Evolutionary conservation across 2,888 invertebrate genomes (phyloP).

Genomic region (Fragum whitleyi): DNA sequence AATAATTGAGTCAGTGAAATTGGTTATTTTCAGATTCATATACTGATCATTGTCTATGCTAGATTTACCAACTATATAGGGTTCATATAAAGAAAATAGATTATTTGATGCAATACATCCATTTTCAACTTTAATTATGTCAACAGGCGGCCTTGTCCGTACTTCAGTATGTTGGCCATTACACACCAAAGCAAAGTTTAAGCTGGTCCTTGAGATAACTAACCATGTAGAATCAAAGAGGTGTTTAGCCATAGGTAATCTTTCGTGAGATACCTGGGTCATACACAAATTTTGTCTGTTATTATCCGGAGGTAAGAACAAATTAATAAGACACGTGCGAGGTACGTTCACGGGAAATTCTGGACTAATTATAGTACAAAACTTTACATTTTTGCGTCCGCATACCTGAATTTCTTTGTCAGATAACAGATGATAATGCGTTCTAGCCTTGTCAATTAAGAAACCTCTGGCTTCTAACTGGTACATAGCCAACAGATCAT

Average conservation of each 20-base stretch:
- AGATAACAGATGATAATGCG: not conserved
- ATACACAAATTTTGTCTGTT: too few relatives aligned
- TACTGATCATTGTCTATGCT: too few relatives aligned
- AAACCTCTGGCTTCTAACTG: not conserved
- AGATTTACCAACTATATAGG: too few relatives aligned
- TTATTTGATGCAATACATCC: too few relatives aligned
- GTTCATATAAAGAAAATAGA: too few relatives aligned
- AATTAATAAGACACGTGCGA: not conserved
- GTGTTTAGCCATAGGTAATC: not conserved
- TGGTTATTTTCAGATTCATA: too few relatives aligned
- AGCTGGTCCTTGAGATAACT: not conserved
- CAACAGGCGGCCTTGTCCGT: too few relatives aligned
- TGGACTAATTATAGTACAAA: not conserved
- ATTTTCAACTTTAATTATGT: too few relatives aligned
- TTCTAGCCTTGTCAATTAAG: not conserved
- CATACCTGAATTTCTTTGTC: not conserved
- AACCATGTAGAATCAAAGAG: constrained; percentile 3
- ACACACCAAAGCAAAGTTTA: constrained; percentile 2
- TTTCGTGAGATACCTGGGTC: too few relatives aligned
- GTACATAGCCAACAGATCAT: not conserved
- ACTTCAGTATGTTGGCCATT: not conserved
- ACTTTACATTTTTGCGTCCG: not conserved
- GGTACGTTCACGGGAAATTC: constrained; percentile 26
- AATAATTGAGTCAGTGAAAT: too few relatives aligned
- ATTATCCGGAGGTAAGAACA: not conserved